These are phyloP conservation scores for Microtus pennsylvanicus DNA, from an alignment of 2,113 vertebrate species.

Conservation along the genomic window DNA sequence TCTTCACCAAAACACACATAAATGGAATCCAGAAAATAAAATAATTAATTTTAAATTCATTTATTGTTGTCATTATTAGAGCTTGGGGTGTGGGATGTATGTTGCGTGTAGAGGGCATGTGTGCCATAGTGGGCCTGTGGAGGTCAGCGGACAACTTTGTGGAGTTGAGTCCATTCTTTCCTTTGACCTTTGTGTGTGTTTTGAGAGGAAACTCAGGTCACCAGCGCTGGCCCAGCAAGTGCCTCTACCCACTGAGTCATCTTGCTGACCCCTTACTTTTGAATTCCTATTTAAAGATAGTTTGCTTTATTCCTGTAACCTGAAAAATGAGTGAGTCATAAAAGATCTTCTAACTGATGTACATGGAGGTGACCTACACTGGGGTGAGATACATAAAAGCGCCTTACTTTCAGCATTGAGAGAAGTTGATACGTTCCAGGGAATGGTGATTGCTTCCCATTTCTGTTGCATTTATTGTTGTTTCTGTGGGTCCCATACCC, in stretches of 20 bases:
- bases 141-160: background rate
- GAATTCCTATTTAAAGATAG: constrained; percentile 31
- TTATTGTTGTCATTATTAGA: background rate
- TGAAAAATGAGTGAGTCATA: constrained; percentile 39
- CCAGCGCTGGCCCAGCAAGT: background rate
- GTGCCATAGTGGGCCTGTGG: background rate
- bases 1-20: constrained; percentile 26
- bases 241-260: too few species aligned
- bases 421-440: background rate
- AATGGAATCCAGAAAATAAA: background rate
- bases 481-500: background rate
- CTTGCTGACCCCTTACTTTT: background rate
- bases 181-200: background rate
- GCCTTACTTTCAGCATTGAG: background rate
- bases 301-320: background rate
- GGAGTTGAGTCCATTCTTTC: background rate
- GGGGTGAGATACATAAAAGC: background rate
- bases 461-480: constrained; percentile 35
- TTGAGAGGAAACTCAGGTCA: too few species aligned
- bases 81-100: background rate
- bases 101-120: too few species aligned
- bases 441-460: background rate
- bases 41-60: background rate
- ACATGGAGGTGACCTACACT: background rate
- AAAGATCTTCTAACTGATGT: background rate